phyloP scores from a whole-genome alignment of 2,888 invertebrate species.

The Lomographa bimaculata region DNA sequence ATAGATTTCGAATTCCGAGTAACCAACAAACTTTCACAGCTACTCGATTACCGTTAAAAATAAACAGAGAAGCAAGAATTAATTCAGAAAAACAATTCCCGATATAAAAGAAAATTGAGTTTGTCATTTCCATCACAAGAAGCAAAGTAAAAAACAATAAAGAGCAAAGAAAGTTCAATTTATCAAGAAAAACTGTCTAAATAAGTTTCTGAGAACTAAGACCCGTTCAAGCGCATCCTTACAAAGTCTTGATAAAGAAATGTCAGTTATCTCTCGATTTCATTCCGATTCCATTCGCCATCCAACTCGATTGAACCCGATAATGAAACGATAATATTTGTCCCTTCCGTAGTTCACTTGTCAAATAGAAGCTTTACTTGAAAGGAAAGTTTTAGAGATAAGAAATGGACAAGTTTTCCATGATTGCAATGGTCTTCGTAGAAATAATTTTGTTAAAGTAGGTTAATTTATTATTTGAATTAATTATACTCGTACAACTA shows the following conservation, averaged over 20 bases:
- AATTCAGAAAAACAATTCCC: too few species aligned
- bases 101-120: too few species aligned
- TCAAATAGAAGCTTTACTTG: constrained; percentile 2
- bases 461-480: too few species aligned
- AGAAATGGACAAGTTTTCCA: neutral
- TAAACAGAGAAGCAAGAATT: too few species aligned
- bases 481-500: too few species aligned
- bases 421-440: constrained; percentile 2
- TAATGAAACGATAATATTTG: constrained; percentile 23
- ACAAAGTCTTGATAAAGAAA: constrained; percentile 2
- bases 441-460: too few species aligned
- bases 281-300: constrained; percentile 1
- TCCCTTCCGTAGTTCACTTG: constrained; percentile 3
- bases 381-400: constrained; percentile 4
- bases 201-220: neutral
- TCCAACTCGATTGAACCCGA: constrained; percentile 9
- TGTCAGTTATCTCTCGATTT: constrained; percentile 3
- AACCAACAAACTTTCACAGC: too few species aligned
- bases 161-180: too few species aligned
- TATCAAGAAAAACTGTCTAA: neutral
- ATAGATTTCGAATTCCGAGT: too few species aligned
- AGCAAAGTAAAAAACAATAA: too few species aligned
- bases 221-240: constrained; percentile 1
- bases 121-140: too few species aligned
- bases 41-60: too few species aligned